Percentiles rank a stretch among this genome's conserved stretches.
Conservation (phyloP, 2,797 vertebrate genomes). For the Melanotaenia parkinsoni region DNA sequence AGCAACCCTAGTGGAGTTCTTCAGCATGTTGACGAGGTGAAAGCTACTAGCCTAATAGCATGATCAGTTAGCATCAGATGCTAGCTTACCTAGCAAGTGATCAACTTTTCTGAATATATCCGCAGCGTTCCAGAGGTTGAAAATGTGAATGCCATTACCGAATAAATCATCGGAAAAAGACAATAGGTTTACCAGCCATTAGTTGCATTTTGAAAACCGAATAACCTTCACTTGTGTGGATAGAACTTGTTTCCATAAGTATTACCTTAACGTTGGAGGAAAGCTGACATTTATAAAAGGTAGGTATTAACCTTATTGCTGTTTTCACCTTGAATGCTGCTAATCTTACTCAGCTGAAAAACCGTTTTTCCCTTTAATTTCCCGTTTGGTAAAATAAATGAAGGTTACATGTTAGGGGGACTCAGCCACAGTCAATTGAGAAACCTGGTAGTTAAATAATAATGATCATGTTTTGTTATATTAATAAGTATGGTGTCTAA, state of each 20-base stretch:
- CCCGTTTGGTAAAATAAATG: neutral
- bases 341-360: neutral
- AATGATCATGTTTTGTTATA: no score
- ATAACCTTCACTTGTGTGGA: slow-evolving; percentile 16
- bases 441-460: no score
- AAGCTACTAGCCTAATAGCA: neutral
- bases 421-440: no score
- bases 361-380: neutral
- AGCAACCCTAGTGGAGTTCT: slow-evolving; percentile 5
- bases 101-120: neutral
- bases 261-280: neutral
- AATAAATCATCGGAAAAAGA: neutral
- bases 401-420: slow-evolving; percentile 21
- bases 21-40: slow-evolving; percentile 14
- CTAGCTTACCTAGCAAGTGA: neutral
- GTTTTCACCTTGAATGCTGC: neutral
- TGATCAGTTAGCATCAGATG: neutral
- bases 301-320: slow-evolving; percentile 3
- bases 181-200: no score
- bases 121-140: neutral
- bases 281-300: slow-evolving; percentile 12
- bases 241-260: neutral
- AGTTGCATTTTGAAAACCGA: neutral
- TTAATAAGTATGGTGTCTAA: no score
- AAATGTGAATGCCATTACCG: neutral